These are phyloP conservation scores for Chrysomela aeneicollis DNA, from an alignment of 2,888 invertebrate genomes.

Conservation along the genomic window DNA sequence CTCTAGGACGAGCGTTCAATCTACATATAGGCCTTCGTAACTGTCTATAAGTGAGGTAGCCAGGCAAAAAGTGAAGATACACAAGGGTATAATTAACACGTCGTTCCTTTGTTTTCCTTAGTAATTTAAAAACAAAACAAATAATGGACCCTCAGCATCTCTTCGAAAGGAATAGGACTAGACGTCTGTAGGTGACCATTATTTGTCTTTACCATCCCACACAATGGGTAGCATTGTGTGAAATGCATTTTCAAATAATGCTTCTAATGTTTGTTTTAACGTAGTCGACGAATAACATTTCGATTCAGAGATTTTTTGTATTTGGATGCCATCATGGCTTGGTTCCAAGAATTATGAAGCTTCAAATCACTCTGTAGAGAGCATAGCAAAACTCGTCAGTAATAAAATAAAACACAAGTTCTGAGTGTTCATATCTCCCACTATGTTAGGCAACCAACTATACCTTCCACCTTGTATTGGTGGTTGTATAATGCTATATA, in stretches of 20 bases:
- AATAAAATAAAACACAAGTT: too few relatives aligned
- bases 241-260: neutral
- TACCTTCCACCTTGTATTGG: too few relatives aligned
- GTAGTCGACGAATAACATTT: too few relatives aligned
- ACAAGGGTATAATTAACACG: slow-evolving; percentile 29
- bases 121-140: slow-evolving; percentile 14
- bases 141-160: slow-evolving; percentile 17
- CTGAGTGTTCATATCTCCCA: too few relatives aligned
- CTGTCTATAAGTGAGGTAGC: neutral
- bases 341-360: too few relatives aligned
- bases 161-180: neutral
- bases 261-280: neutral
- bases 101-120: slow-evolving; percentile 28
- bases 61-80: neutral
- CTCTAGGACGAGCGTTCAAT: too few relatives aligned
- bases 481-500: too few relatives aligned
- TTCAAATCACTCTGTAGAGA: too few relatives aligned
- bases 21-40: too few relatives aligned
- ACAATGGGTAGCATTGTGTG: neutral
- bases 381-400: too few relatives aligned
- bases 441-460: too few relatives aligned
- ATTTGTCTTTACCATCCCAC: neutral
- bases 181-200: neutral
- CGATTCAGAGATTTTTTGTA: neutral
- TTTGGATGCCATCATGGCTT: too few relatives aligned